phyloP scores from a whole-genome alignment of 2,113 vertebrate genomes.

The Seriola dumerili region DNA sequence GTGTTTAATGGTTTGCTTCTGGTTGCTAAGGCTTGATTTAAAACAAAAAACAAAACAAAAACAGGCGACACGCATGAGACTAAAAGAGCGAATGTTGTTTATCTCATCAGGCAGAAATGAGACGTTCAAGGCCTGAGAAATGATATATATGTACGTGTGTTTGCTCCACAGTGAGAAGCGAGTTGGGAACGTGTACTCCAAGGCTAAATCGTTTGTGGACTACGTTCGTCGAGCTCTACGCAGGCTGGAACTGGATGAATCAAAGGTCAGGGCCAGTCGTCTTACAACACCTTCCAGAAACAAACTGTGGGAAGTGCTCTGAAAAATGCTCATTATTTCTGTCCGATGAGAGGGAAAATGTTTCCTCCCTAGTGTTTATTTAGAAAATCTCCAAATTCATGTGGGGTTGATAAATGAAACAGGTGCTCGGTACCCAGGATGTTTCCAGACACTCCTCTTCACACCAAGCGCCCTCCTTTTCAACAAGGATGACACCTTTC shows the following conservation, averaged over 20 bases:
- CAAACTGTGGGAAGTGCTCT: neutral
- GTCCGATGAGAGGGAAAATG: neutral
- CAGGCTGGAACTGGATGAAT: constrained; percentile 92
- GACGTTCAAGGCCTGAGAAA: constrained; percentile 1
- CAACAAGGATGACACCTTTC: no score
- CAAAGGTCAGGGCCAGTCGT: constrained; percentile 76
- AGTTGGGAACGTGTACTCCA: constrained; percentile 94
- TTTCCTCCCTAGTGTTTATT: neutral
- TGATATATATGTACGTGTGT: constrained; percentile 51
- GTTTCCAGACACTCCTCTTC: constrained; percentile 9
- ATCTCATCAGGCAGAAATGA: neutral
- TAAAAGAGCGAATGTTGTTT: constrained; percentile 11
- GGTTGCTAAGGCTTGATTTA: constrained; percentile 3
- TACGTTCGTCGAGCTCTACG: constrained; percentile 91
- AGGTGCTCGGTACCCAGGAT: neutral
- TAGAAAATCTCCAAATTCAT: neutral
- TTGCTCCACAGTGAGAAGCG: constrained; percentile 87
- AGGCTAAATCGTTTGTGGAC: constrained; percentile 91
- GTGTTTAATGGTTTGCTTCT: neutral
- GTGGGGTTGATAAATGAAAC: neutral
- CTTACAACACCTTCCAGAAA: constrained; percentile 15
- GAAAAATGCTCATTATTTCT: neutral
- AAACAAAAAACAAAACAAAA: neutral
- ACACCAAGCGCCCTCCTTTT: neutral
- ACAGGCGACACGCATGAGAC: neutral